These are phyloP conservation scores for Umimayanthus kanabou DNA, from an alignment of 92 coral and sea anemone species.

Conservation along the genomic window DNA sequence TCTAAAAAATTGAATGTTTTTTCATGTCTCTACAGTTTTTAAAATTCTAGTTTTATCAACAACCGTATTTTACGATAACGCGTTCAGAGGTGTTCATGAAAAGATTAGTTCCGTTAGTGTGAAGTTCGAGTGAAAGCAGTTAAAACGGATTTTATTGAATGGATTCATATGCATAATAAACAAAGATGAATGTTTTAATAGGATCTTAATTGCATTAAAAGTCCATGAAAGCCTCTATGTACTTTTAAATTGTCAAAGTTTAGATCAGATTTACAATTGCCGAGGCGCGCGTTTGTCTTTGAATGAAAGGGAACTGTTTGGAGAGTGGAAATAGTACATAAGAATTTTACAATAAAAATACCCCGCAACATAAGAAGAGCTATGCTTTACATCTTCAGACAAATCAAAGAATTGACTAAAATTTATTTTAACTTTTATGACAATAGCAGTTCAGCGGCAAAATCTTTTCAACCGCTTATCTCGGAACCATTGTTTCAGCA, in stretches of 20 bases:
- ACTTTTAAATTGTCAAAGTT: constrained; percentile 26
- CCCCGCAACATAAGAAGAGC: neutral
- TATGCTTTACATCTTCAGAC: neutral
- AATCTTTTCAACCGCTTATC: neutral
- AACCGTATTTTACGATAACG: neutral
- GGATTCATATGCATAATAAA: neutral
- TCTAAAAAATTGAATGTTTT: neutral
- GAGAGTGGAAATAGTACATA: neutral
- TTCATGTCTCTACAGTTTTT: neutral
- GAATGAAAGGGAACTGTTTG: constrained; percentile 14
- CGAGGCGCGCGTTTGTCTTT: constrained; percentile 5
- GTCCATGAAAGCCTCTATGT: constrained; percentile 17
- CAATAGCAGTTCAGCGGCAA: neutral
- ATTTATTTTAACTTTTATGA: neutral
- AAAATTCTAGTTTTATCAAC: neutral
- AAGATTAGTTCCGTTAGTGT: neutral
- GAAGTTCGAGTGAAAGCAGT: neutral
- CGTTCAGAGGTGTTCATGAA: neutral
- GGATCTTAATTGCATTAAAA: constrained; percentile 28
- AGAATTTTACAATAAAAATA: neutral
- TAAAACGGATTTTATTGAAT: neutral
- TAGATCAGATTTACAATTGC: neutral
- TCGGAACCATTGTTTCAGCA: neutral
- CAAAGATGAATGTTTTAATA: constrained; percentile 29
- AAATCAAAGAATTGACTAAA: neutral